Conservation (phyloP, 1,140 invertebrate genomes). For the Scylla paramamosain region DNA sequence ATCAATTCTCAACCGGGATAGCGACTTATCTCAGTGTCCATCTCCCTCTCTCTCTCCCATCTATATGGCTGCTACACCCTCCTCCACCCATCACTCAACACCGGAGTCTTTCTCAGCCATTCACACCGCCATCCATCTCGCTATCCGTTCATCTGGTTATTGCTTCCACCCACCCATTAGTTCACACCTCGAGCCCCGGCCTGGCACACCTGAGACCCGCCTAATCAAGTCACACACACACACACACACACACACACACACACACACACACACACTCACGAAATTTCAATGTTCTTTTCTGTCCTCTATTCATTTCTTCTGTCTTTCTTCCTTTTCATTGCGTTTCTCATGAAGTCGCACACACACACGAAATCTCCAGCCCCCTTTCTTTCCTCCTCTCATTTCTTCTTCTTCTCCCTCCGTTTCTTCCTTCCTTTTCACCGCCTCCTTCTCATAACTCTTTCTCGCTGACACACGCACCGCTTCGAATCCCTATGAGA, state of each 20-base stretch:
- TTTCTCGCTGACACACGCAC: not conserved
- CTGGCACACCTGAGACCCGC: conserved; percentile 16
- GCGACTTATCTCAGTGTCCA: not conserved
- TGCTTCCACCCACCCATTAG: conserved; percentile 9
- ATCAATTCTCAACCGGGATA: not conserved
- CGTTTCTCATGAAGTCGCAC: no score
- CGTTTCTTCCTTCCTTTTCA: not conserved
- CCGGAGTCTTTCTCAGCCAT: not conserved
- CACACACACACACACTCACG: no score
- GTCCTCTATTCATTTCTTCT: no score
- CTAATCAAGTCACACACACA: conserved; percentile 22
- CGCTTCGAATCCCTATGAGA: not conserved
- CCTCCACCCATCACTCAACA: no score
- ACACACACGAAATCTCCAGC: not conserved
- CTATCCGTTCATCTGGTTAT: conserved; percentile 14
- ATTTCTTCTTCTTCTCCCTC: not conserved
- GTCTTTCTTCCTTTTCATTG: no score
- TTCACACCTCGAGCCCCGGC: not conserved
- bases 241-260: not conserved
- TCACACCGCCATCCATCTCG: conserved; percentile 9
- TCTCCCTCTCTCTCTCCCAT: conserved; percentile 6
- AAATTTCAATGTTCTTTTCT: no score
- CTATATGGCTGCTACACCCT: no score
- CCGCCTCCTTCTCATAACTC: not conserved
- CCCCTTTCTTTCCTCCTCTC: not conserved